Evolutionary conservation across 2,888 invertebrate species (phyloP).

Genomic region (Nomada fabriciana): DNA sequence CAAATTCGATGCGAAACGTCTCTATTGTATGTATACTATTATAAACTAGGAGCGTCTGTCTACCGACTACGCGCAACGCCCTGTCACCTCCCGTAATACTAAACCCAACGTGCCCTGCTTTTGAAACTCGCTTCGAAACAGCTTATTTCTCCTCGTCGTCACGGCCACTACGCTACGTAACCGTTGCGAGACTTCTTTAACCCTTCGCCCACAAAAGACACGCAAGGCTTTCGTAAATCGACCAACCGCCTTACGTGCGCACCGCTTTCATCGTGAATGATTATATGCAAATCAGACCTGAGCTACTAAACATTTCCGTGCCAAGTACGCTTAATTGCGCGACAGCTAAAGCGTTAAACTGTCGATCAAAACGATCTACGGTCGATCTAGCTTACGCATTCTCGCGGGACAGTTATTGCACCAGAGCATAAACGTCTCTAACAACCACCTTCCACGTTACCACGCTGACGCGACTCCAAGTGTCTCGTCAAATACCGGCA

Average conservation of each 20-base stretch:
- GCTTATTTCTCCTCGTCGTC: slow-evolving; percentile 41
- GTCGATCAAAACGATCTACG: neutral
- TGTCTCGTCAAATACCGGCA: slow-evolving; percentile 54
- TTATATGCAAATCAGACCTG: too few species aligned
- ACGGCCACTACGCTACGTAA: too few species aligned
- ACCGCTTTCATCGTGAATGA: too few species aligned
- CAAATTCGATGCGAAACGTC: too few species aligned
- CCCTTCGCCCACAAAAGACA: too few species aligned
- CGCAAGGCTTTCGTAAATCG: too few species aligned
- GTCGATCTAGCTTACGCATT: slow-evolving; percentile 38
- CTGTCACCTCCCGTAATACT: slow-evolving; percentile 35
- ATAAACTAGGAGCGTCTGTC: neutral
- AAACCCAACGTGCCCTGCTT: slow-evolving; percentile 7
- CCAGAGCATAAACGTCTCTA: slow-evolving; percentile 59
- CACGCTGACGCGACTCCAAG: slow-evolving; percentile 50
- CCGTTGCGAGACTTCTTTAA: neutral
- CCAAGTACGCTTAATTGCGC: too few species aligned
- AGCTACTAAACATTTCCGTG: too few species aligned
- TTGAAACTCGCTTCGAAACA: slow-evolving; percentile 5
- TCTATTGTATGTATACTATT: too few species aligned
- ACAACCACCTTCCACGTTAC: slow-evolving; percentile 55
- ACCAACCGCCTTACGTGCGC: too few species aligned
- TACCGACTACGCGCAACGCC: slow-evolving; percentile 1
- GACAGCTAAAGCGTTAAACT: too few species aligned
- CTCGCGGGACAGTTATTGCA: slow-evolving; percentile 47